Evolutionary conservation across 2,113 vertebrate species (phyloP).

Genomic region (Oxygymnocypris stewartii): DNA sequence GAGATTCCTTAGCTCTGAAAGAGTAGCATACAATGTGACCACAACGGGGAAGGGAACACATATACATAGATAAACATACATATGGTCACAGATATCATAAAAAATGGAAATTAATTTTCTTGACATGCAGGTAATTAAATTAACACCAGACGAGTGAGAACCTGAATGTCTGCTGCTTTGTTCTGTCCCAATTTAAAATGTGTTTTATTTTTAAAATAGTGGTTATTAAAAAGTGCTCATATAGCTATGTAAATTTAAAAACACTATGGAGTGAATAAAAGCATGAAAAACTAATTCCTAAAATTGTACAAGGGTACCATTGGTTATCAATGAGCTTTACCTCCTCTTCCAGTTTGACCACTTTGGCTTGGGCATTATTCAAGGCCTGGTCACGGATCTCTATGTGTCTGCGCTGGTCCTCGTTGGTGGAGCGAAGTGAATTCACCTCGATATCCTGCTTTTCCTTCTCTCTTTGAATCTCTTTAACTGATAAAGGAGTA

Average conservation of each 20-base stretch:
- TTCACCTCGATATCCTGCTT: slow-evolving; percentile 93
- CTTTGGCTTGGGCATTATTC: slow-evolving; percentile 96
- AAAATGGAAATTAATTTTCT: background rate
- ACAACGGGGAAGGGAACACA: background rate
- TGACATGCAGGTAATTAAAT: background rate
- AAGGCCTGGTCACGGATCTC: slow-evolving; percentile 97
- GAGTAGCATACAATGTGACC: background rate
- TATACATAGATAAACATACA: background rate
- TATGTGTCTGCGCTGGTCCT: slow-evolving; percentile 96
- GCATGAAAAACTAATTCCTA: background rate
- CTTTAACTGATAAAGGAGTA: slow-evolving; percentile 81
- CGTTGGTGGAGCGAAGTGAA: slow-evolving; percentile 86
- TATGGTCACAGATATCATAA: background rate
- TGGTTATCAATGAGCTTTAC: slow-evolving; percentile 67
- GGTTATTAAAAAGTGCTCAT: background rate
- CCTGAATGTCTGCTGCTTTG: background rate
- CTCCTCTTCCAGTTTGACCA: slow-evolving; percentile 98
- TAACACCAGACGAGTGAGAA: background rate
- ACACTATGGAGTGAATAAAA: background rate
- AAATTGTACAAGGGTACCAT: background rate
- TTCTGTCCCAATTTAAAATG: background rate
- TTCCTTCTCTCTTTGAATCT: slow-evolving; percentile 90
- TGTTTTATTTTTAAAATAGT: background rate
- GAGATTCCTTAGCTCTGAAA: slow-evolving; percentile 7
- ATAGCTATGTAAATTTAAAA: background rate